These are phyloP conservation scores for Poecilia wingei DNA, from an alignment of 2,797 vertebrate genomes.

Conservation along the genomic window DNA sequence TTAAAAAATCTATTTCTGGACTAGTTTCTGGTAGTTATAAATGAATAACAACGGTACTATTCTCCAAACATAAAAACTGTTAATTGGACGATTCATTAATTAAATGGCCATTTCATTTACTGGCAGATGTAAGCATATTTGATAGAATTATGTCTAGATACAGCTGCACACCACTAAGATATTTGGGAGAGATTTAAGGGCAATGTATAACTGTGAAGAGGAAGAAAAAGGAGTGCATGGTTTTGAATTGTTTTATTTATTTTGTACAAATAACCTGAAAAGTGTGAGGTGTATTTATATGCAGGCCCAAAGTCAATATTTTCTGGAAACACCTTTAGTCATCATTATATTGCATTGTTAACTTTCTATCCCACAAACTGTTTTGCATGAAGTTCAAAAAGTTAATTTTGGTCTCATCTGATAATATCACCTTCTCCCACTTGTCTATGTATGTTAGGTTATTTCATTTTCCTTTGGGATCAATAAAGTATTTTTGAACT, in stretches of 20 bases:
- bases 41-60: too few species aligned
- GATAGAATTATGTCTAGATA: not conserved
- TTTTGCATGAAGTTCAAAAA: not conserved
- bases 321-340: not conserved
- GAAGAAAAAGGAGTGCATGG: not conserved
- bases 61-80: too few species aligned
- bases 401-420: not conserved
- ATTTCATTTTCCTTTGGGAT: too few species aligned
- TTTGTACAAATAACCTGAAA: not conserved
- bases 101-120: too few species aligned
- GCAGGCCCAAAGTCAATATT: not conserved
- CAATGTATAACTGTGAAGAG: not conserved
- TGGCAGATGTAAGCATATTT: too few species aligned
- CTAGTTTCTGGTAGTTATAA: not conserved
- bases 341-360: not conserved
- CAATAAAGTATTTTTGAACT: too few species aligned
- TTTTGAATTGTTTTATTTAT: not conserved
- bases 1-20: not conserved
- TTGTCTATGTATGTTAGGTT: not conserved
- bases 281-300: not conserved
- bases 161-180: not conserved
- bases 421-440: not conserved
- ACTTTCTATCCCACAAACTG: not conserved
- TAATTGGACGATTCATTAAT: too few species aligned
- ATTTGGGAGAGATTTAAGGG: not conserved